Evolutionary conservation across 2,797 vertebrate species (phyloP), one percentile per base, ranked within the genome.

Genomic region (Vespertilio murinus): DNA sequence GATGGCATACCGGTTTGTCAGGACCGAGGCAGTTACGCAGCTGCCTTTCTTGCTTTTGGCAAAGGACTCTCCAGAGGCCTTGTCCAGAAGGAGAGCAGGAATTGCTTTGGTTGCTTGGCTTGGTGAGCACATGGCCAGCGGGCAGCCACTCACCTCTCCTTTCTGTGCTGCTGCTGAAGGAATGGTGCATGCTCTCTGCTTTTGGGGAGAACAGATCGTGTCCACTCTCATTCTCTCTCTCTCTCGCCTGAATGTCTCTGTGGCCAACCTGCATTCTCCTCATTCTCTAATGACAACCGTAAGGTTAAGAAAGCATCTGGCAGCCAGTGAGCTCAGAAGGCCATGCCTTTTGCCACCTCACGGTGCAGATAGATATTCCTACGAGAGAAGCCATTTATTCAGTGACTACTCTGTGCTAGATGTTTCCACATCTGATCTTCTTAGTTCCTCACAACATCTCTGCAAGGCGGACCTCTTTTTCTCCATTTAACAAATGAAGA

Each of bases 1-100:
- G 93, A 92, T 96, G 95, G 86, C 88, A 79, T 47, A 70, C 65
- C 40, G 35, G 59, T 90, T 82, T 80, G 84, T 95, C 92, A 88
- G 69, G n/a, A 70, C 73, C 2, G 3, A 4, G 54, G 47, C 38
- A 77, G 33, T 85, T 49, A 35, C 5, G 12, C 75, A 81, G 56
- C 84, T 88, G 42, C 33, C 35, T 88, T 61, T 49, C 90, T 90
- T 86, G 52, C 4, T 91, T 54, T 94, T 59, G 30, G 82, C 64
- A 91, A 89, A 56, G 74, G 35, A 40, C 35, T 94, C 30, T 59
- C 42, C 13, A 11, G 59, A n/a, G 65, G 78, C 69, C 25, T 86
- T 40, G 77, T 88, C 86, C 59, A 82, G 64, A 65, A 23, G 82
- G 45, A 38, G 47, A 70, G 38, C 40, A 82, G 77, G 67, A 78